Conservation (phyloP, 2,113 vertebrate genomes). For the Dendropsophus ebraccatus region DNA sequence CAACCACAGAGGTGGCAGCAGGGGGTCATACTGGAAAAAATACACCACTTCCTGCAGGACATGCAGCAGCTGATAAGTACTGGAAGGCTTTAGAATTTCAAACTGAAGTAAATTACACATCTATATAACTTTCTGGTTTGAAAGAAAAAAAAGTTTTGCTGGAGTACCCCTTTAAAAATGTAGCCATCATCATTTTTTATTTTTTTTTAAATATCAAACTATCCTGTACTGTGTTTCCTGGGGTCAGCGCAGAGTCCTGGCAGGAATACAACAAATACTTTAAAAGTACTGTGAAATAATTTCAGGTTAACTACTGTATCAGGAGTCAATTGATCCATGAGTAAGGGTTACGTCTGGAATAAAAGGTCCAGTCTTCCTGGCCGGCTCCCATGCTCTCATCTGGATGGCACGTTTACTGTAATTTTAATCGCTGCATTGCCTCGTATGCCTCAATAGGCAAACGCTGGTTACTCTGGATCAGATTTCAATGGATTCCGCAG, state of each 20-base stretch:
- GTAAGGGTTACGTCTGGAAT: slow-evolving; percentile 29
- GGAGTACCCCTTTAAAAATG: too few relatives aligned
- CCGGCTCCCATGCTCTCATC: slow-evolving; percentile 45
- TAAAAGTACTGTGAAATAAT: background rate
- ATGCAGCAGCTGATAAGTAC: too few relatives aligned
- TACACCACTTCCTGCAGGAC: too few relatives aligned
- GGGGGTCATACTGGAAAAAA: too few relatives aligned
- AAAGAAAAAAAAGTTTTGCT: too few relatives aligned
- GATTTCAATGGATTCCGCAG: slow-evolving; percentile 48
- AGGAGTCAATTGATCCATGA: slow-evolving; percentile 5
- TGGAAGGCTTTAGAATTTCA: too few relatives aligned
- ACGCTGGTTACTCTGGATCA: slow-evolving; percentile 28
- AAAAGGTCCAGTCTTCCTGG: slow-evolving; percentile 7
- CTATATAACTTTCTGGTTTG: too few relatives aligned
- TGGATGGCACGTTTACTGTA: background rate
- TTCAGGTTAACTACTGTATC: slow-evolving; percentile 33
- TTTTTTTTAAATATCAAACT: too few relatives aligned
- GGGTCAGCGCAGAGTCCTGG: background rate
- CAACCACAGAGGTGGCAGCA: too few relatives aligned
- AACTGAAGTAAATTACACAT: too few relatives aligned
- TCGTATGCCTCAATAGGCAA: slow-evolving; percentile 33
- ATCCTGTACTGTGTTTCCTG: too few relatives aligned
- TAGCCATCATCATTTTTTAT: too few relatives aligned
- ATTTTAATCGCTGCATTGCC: slow-evolving; percentile 25
- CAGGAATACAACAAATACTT: background rate